phyloP scores from a whole-genome alignment of 2,113 vertebrate species.

The Rhynchopsitta pachyrhyncha region DNA sequence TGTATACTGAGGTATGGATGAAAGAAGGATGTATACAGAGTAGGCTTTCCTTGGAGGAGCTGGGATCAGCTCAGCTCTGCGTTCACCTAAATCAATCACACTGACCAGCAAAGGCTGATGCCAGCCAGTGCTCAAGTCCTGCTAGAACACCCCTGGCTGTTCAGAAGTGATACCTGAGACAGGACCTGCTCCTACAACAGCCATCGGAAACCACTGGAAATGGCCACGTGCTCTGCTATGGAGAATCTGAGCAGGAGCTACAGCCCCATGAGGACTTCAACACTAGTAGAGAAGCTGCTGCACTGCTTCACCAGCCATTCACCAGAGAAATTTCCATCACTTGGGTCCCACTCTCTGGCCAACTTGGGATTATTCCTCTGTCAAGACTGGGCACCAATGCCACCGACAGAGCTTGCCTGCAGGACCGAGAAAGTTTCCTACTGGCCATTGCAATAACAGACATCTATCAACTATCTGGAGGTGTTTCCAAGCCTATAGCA shows the following conservation, averaged over 20 bases:
- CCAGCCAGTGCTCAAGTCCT: neutral
- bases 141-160: neutral
- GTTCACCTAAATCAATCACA: neutral
- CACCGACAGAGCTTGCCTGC: neutral
- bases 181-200: neutral
- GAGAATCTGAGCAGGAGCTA: neutral
- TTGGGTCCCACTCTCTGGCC: rapidly evolving
- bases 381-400: neutral
- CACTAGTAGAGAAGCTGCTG: neutral
- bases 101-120: neutral
- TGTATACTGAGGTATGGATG: rapidly evolving
- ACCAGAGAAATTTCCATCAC: rapidly evolving
- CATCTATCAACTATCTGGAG: neutral
- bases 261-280: neutral
- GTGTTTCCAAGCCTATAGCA: neutral
- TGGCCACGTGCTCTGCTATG: rapidly evolving
- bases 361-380: neutral
- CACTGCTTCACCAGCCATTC: neutral
- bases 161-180: neutral
- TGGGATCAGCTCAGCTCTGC: neutral
- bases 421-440: neutral
- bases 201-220: neutral
- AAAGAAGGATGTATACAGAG: neutral
- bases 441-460: neutral
- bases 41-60: neutral